A percentile compares a stretch with the other conserved stretches of the same genome.
Evolutionary conservation across 2,113 vertebrate species (phyloP).

Genomic region (Pluvianellus socialis): DNA sequence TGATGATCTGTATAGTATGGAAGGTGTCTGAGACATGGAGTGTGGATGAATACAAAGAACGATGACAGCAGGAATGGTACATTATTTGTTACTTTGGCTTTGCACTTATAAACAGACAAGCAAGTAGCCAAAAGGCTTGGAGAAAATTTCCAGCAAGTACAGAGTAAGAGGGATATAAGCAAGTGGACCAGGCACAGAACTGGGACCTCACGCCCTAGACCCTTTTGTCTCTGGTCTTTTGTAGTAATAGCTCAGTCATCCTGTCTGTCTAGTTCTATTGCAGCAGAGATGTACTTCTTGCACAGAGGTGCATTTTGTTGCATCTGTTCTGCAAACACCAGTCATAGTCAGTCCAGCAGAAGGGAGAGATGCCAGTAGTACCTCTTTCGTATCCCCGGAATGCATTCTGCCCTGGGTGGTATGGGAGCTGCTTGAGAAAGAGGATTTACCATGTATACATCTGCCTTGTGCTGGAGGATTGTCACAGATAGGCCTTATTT

Average conservation of each 20-base stretch:
- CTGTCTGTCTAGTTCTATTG: not conserved
- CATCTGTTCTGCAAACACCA: not conserved
- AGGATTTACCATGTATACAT: not conserved
- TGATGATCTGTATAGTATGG: constrained; percentile 68
- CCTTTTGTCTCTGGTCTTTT: not conserved
- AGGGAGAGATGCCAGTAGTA: not conserved
- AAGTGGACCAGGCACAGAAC: not conserved
- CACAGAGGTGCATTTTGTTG: not conserved
- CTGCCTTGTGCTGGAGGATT: not conserved
- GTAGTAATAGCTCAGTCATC: not conserved
- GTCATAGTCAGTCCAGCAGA: not conserved
- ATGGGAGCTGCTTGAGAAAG: not conserved
- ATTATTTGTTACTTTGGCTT: not conserved
- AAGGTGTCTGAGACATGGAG: constrained; percentile 39
- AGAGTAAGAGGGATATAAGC: not conserved
- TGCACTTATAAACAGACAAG: constrained; percentile 46
- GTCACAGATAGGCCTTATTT: not conserved
- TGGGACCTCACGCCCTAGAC: not conserved
- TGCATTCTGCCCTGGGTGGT: not conserved
- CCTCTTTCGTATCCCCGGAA: not conserved
- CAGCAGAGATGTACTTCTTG: not conserved
- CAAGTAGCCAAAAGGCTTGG: constrained; percentile 7
- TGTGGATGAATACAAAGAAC: constrained; percentile 45
- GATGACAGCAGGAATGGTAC: constrained; percentile 36
- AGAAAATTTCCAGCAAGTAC: not conserved